Evolutionary conservation across 2,113 vertebrate genomes (phyloP), one percentile per base, ranked within the genome.

Genomic region (Chrysochloris asiatica): DNA sequence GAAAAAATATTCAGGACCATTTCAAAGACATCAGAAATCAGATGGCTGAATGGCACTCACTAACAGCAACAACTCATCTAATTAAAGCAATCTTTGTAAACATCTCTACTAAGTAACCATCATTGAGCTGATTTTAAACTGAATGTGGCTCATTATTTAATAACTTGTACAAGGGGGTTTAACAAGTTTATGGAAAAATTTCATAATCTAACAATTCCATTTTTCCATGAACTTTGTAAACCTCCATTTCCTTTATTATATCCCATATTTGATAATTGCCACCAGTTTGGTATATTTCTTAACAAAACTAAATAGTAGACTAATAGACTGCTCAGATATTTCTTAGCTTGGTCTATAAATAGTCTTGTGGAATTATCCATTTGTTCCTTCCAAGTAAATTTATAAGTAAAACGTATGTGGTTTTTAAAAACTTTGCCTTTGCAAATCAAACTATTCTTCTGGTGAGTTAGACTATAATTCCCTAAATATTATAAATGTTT

Each of bases 101-200:
- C 7, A 83, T 45, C 5, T 4, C 4, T 52, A 54, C 7, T 76
- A 59, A 93, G 47, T 59, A 92, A 75, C 10, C 43, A 73, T 76
- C 79, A 93, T 47, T 91, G 84, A 67, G 16, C 11, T 87, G 26
- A 73, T 76, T 95, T 90, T 88, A 71, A 79, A 41, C 11, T 71
- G 28, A 48, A 6, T 90, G 2, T 73, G 12, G 4, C 56, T 79
- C 43, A 71, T 73, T 85, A 69, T 76, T 77, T 8, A 77, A 41
- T 75, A 6, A 92, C 19, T 3, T 91, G 69, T 56, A 22, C 54
- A 5, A 22, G 19, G 12, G 12, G 17, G 19, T 56, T 56, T 21
- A 56, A 56, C 14, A 56, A 56, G 54, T 56, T 56, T 22, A 56
- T 56, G 19, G 54, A 56, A 56, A 56, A 22, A 22, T 56, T 22